Conservation (phyloP, 1,140 invertebrate species). For the Apis florea region DNA sequence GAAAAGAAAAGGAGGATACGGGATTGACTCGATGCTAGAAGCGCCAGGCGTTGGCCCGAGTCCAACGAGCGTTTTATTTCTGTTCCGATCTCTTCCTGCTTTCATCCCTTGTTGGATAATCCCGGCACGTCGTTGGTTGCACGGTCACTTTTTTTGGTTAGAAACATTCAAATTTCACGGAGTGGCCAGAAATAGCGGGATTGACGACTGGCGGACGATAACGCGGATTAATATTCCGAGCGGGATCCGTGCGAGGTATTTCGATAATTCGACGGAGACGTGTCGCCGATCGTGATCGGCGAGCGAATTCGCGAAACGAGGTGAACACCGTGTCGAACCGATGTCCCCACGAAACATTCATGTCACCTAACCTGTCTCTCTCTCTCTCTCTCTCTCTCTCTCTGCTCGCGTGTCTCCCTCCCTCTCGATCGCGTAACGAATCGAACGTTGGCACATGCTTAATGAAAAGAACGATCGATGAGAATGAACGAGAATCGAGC, state of each 20-base stretch:
- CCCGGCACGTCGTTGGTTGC: constrained; percentile 24
- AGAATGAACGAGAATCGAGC: constrained; percentile 28
- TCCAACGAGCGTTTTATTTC: background rate
- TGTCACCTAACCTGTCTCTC: constrained; percentile 13
- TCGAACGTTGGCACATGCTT: constrained; percentile 8
- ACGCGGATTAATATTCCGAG: constrained; percentile 62
- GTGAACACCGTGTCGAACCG: constrained; percentile 58
- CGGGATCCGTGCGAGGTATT: constrained; percentile 62
- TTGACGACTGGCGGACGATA: constrained; percentile 35
- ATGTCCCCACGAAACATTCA: constrained; percentile 56
- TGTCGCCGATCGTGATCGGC: constrained; percentile 70
- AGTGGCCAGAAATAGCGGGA: constrained; percentile 58
- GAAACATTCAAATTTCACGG: constrained; percentile 51
- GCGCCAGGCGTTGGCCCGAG: background rate
- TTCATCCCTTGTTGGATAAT: constrained; percentile 15
- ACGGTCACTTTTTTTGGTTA: constrained; percentile 40
- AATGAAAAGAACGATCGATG: constrained; percentile 25
- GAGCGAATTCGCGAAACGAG: constrained; percentile 67
- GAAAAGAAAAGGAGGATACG: background rate
- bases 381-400: constrained; percentile 1
- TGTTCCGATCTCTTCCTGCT: background rate
- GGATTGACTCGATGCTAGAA: background rate
- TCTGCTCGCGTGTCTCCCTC: background rate
- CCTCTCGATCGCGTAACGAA: constrained; percentile 32
- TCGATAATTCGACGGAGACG: constrained; percentile 70